Base-by-base conservation (phyloP, 2,113 vertebrate genomes). In the Phalacrocorax carbo region DNA sequence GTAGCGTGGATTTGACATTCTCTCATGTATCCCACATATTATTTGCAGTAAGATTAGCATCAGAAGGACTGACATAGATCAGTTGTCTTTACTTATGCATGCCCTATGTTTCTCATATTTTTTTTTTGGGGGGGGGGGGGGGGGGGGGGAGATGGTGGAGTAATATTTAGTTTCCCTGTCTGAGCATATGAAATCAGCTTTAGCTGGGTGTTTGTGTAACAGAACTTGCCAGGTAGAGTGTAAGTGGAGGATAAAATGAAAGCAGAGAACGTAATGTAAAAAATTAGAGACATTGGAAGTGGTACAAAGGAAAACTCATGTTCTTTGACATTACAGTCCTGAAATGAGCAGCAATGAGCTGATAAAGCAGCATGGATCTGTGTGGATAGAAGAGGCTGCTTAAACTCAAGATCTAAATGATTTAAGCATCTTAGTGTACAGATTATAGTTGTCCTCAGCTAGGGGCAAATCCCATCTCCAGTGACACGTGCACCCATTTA, bases 31-130 rank as follows among this genome's bases (percentile, higher is more conserved):
- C 88, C 71, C 4, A 15, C 82, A 83, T 95, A 97, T 93, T 96
- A 88, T 96, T 96, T 95, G 83, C 92, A 94, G 90, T 71, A 83
- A 97, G 93, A 97, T 97, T 96, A 95, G 84, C 90, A 96, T 94
- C 85, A 82, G 82, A 82, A 95, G 79, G 48, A 69, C 65, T 93
- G 86, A 75, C 64, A 93, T 87, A 86, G 90, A 96, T 93, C 92
- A 61, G 69, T 96, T 91, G 80, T 91, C 95, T 78, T 87, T 90
- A 73, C 88, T 89, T 95, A 71, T 80, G 71, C 52, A 36, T 2
- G 3, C 51, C 11, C 61, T 61, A 20, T 61, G 66, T 94, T 89
- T 75, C 80, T 86, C 69, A 69, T 46, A 25, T 66, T 29, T 51
- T n/a, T 44, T 44, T 44, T 14, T 15, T n/a, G 42, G 42, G 13